Conservation (phyloP, 2,888 invertebrate genomes). For the Gastracanthus pulcherrimus region DNA sequence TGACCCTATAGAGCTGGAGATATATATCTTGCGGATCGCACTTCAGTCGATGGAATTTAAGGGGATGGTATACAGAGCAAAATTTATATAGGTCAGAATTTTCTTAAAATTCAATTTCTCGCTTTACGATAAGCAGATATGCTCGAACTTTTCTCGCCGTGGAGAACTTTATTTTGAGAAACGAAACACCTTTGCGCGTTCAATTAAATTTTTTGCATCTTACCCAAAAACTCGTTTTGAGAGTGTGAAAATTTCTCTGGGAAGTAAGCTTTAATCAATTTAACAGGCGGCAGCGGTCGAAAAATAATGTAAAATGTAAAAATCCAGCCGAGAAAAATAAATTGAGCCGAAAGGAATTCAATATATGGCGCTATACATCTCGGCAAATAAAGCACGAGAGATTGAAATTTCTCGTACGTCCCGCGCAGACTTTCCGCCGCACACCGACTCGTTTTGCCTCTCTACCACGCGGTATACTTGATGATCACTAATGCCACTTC, state of each 20-base stretch:
- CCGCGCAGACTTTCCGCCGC: background rate
- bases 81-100: conserved; percentile 1
- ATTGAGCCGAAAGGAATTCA: conserved; percentile 1
- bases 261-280: background rate
- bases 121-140: background rate
- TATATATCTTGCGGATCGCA: too few species aligned
- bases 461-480: background rate
- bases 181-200: background rate
- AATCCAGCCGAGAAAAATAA: background rate
- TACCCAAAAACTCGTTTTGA: background rate
- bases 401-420: conserved; percentile 27
- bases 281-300: background rate
- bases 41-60: too few species aligned
- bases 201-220: background rate
- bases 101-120: background rate
- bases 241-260: background rate
- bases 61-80: background rate
- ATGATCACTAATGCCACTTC: conserved; percentile 3
- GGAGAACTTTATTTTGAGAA: too few species aligned
- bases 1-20: too few species aligned
- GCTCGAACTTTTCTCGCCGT: background rate
- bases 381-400: conserved; percentile 17
- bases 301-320: background rate
- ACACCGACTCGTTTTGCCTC: background rate
- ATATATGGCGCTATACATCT: background rate